These are phyloP conservation scores for Brachyhypopomus occidentalis DNA, from an alignment of 2,113 vertebrate genomes.

Conservation along the genomic window DNA sequence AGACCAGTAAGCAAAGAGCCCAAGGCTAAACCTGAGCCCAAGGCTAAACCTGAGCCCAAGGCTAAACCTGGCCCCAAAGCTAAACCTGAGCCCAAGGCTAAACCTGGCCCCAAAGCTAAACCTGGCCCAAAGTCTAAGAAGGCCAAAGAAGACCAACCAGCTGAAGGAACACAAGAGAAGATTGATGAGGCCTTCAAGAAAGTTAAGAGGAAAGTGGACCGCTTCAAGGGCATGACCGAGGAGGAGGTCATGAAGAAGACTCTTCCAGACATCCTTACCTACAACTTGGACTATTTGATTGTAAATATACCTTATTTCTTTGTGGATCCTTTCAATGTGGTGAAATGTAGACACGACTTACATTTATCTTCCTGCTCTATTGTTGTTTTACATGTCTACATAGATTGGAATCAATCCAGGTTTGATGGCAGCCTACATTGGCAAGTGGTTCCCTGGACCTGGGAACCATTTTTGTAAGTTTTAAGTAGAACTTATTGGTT, in stretches of 20 bases:
- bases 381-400: slow-evolving; percentile 33
- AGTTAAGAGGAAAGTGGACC: slow-evolving; percentile 94
- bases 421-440: slow-evolving; percentile 96
- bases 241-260: slow-evolving; percentile 96
- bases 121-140: slow-evolving; percentile 52
- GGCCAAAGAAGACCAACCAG: slow-evolving; percentile 69
- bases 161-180: slow-evolving; percentile 91
- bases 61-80: slow-evolving; percentile 69
- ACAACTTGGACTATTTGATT: slow-evolving; percentile 97
- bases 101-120: slow-evolving; percentile 21
- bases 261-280: slow-evolving; percentile 91
- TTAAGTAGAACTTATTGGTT: neutral
- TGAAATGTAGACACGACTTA: neutral
- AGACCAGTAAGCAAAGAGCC: slow-evolving; percentile 65
- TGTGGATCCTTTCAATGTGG: neutral
- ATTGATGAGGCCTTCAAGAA: slow-evolving; percentile 95
- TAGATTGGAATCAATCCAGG: slow-evolving; percentile 99
- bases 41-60: slow-evolving; percentile 59
- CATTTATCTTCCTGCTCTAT: neutral
- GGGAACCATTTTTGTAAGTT: slow-evolving; percentile 98
- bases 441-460: slow-evolving; percentile 95
- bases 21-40: slow-evolving; percentile 53
- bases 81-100: slow-evolving; percentile 62
- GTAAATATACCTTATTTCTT: slow-evolving; percentile 74
- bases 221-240: slow-evolving; percentile 96